Evolutionary conservation across 2,113 vertebrate genomes (phyloP).

Genomic region (Synchiropus splendidus): DNA sequence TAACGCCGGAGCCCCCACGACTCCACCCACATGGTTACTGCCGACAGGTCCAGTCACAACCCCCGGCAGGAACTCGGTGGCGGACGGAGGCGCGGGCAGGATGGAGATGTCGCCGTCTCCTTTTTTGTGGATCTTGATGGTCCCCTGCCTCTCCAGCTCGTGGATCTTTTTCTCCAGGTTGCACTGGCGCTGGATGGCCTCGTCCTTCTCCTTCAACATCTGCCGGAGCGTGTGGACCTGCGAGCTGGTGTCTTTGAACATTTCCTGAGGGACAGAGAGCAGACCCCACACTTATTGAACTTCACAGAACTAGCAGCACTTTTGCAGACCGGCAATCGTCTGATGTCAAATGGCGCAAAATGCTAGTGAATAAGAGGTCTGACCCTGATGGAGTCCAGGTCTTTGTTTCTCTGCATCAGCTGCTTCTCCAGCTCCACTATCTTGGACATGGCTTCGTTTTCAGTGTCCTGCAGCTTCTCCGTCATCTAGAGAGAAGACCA

Average conservation of each 20-base stretch:
- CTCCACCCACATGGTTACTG: conserved; percentile 19
- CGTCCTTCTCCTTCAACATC: conserved; percentile 89
- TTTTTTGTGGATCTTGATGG: conserved; percentile 70
- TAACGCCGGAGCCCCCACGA: conserved; percentile 14
- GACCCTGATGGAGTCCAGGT: conserved; percentile 81
- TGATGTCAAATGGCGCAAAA: background rate
- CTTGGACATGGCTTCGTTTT: conserved; percentile 93
- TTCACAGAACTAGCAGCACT: background rate
- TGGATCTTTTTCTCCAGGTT: conserved; percentile 74
- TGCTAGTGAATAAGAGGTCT: conserved; percentile 10
- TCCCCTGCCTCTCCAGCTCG: conserved; percentile 65
- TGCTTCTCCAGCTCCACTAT: conserved; percentile 94
- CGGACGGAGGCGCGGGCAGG: conserved; percentile 24
- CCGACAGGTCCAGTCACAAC: conserved; percentile 2
- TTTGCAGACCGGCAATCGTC: background rate
- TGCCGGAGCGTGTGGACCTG: conserved; percentile 81
- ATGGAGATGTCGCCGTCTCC: conserved; percentile 68
- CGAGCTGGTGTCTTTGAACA: conserved; percentile 80
- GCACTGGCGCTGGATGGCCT: conserved; percentile 77
- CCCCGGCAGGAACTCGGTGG: conserved; percentile 19
- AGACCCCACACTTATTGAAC: no score
- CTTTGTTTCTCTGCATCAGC: conserved; percentile 86
- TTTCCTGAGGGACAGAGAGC: conserved; percentile 64
- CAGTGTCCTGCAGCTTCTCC: conserved; percentile 89
- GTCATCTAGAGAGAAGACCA: conserved; percentile 70